Conservation (phyloP, 2,797 vertebrate genomes). For the Tangara arthus region DNA sequence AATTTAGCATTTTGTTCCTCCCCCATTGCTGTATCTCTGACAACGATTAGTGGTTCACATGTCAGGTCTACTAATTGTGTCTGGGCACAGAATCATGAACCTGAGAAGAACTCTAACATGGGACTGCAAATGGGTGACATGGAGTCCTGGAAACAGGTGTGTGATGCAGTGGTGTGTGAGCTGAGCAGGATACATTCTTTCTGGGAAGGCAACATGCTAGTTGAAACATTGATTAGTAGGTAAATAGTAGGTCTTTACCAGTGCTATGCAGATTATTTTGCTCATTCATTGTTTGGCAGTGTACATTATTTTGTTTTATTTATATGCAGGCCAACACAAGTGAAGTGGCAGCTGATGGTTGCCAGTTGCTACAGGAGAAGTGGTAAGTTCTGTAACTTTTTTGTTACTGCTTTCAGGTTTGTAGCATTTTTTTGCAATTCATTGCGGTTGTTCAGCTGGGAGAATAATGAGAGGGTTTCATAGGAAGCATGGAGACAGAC, state of each 20-base stretch:
- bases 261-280: background rate
- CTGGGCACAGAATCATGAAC: background rate
- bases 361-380: conserved; percentile 96
- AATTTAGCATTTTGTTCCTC: background rate
- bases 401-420: background rate
- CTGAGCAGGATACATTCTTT: background rate
- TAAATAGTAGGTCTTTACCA: background rate
- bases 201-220: background rate
- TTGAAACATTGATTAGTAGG: background rate
- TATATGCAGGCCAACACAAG: conserved; percentile 84
- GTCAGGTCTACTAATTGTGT: background rate
- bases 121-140: background rate
- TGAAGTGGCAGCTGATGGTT: conserved; percentile 96
- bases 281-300: background rate
- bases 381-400: conserved; percentile 76
- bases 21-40: background rate
- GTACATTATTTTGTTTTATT: conserved; percentile 9
- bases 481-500: background rate
- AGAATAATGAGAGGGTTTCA: background rate
- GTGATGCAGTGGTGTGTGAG: background rate
- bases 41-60: background rate
- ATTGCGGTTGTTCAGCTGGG: background rate
- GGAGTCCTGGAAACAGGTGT: background rate
- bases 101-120: fast-evolving
- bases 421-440: background rate